Conservation (phyloP, 2,797 vertebrate genomes). For the Glyptemys insculpta region DNA sequence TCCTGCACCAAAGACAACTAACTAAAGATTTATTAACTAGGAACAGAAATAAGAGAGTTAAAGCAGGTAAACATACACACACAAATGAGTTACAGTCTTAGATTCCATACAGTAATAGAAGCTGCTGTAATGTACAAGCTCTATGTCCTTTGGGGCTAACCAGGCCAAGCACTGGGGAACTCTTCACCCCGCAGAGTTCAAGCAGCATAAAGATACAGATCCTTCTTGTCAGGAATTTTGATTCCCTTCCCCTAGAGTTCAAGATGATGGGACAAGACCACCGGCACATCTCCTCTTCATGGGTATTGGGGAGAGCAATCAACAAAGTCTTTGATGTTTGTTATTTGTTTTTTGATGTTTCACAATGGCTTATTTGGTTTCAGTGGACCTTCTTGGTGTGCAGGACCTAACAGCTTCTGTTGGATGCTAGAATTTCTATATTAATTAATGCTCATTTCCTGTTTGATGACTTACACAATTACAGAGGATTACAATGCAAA, state of each 20-base stretch:
- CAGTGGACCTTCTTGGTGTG: background rate
- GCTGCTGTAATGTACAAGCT: background rate
- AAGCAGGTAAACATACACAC: background rate
- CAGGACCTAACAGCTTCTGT: background rate
- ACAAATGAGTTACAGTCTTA: background rate
- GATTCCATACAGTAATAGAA: background rate
- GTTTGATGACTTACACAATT: background rate
- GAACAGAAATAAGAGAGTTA: background rate
- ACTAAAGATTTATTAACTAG: background rate
- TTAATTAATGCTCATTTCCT: background rate
- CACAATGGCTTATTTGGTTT: background rate
- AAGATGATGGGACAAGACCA: background rate
- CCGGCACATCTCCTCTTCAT: background rate
- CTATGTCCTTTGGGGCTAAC: background rate
- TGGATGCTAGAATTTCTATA: background rate
- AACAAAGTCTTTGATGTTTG: background rate
- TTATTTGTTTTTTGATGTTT: background rate
- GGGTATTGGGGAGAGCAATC: background rate
- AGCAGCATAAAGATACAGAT: background rate
- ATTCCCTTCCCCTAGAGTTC: background rate
- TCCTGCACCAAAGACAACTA: background rate
- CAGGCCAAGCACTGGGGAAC: background rate
- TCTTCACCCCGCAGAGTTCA: background rate
- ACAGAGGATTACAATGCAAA: background rate
- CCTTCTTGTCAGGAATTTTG: background rate